Conservation (phyloP, 1,140 invertebrate genomes). For the Diachasma alloeum region DNA sequence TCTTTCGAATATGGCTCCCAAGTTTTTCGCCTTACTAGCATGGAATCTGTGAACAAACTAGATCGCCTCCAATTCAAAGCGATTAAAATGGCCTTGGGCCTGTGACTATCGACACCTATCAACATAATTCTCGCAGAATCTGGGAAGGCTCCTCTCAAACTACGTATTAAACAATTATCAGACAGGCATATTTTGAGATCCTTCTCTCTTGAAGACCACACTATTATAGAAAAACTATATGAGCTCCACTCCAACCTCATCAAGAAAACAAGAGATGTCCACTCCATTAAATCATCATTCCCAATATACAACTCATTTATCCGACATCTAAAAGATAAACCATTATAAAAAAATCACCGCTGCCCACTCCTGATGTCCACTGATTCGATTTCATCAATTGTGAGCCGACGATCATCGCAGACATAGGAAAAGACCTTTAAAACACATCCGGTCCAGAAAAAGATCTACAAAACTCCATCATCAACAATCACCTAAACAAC, state of each 20-base stretch:
- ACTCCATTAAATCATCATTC: neutral
- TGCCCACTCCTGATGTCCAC: too few relatives aligned
- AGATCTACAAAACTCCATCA: neutral
- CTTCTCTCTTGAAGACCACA: neutral
- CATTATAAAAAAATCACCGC: neutral
- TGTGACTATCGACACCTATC: neutral
- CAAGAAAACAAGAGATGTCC: neutral
- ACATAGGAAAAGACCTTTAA: neutral
- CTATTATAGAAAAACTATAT: neutral
- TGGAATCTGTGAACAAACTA: too few relatives aligned
- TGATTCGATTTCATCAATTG: too few relatives aligned
- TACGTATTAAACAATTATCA: neutral
- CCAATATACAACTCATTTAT: neutral
- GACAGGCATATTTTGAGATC: neutral
- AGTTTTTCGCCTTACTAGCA: neutral
- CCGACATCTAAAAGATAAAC: neutral
- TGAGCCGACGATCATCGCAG: neutral
- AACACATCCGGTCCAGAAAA: neutral
- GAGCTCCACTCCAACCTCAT: neutral
- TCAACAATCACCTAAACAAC: neutral
- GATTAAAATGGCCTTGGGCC: too few relatives aligned
- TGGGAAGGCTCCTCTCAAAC: neutral
- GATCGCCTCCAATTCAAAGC: too few relatives aligned
- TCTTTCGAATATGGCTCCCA: neutral
- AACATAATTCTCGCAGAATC: constrained; percentile 10